phyloP scores from a whole-genome alignment of 1,140 invertebrate species.

The Drosophila elegans region DNA sequence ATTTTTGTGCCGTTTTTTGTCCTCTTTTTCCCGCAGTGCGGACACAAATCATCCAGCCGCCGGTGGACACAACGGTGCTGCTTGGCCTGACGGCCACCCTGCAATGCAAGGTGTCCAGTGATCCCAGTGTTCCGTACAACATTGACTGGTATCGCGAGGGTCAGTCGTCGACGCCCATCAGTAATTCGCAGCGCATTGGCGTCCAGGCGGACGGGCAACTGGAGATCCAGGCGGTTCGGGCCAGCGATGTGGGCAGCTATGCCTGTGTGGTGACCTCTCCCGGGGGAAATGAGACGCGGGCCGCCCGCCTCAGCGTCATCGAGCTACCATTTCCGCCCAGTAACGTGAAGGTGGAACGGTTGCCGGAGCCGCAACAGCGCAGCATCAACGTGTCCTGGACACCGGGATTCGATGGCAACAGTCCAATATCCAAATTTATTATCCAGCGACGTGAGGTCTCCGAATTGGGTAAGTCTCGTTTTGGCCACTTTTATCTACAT shows the following conservation, averaged over 20 bases:
- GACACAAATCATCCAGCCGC: conserved; percentile 96
- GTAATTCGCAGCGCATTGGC: conserved; percentile 88
- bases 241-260: conserved; percentile 93
- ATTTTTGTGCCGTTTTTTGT: not conserved
- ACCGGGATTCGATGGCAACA: conserved; percentile 98
- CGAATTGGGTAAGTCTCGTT: conserved; percentile 88
- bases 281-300: conserved; percentile 96
- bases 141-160: conserved; percentile 96
- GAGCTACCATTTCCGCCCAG: conserved; percentile 97
- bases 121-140: conserved; percentile 94
- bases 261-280: conserved; percentile 92
- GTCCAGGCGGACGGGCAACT: conserved; percentile 91
- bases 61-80: conserved; percentile 94
- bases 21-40: conserved; percentile 87
- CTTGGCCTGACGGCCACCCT: conserved; percentile 95
- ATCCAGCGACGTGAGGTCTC: conserved; percentile 95
- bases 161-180: conserved; percentile 86
- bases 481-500: conserved; percentile 7
- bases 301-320: conserved; percentile 93
- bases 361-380: conserved; percentile 87
- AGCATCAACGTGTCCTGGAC: conserved; percentile 97
- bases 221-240: conserved; percentile 92
- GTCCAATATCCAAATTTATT: conserved; percentile 96
- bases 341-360: conserved; percentile 91
- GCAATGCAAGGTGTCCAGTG: conserved; percentile 97